Evolutionary conservation across 2,797 vertebrate genomes (phyloP).

Genomic region (Trachurus trachurus): DNA sequence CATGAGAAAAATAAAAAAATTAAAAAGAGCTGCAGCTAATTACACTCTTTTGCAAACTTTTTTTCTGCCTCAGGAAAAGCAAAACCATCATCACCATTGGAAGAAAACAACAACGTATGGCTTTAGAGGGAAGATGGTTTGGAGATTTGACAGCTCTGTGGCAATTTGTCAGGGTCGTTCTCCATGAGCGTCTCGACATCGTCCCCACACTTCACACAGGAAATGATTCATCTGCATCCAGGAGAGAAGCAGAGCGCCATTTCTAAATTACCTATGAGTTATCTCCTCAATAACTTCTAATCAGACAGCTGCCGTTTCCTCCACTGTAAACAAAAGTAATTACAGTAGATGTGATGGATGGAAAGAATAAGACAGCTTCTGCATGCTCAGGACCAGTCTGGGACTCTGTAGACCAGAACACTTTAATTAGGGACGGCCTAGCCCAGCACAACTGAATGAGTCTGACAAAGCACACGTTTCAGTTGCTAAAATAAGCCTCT

Average conservation of each 20-base stretch:
- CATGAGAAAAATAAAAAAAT: constrained; percentile 7
- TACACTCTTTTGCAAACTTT: constrained; percentile 54
- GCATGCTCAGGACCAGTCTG: constrained; percentile 81
- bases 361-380: constrained; percentile 79
- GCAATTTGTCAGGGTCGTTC: constrained; percentile 76
- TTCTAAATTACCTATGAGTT: constrained; percentile 83
- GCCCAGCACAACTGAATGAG: constrained; percentile 79
- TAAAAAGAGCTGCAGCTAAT: constrained; percentile 34
- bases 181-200: constrained; percentile 57
- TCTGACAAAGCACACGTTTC: constrained; percentile 77
- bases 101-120: constrained; percentile 53
- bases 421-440: constrained; percentile 86
- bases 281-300: constrained; percentile 85
- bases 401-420: constrained; percentile 82
- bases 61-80: constrained; percentile 46
- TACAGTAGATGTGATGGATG: constrained; percentile 85
- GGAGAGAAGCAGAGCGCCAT: constrained; percentile 64
- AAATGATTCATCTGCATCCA: constrained; percentile 82
- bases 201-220: constrained; percentile 59
- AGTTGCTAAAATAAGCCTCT: constrained; percentile 78
- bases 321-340: constrained; percentile 89
- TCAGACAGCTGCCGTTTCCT: constrained; percentile 82
- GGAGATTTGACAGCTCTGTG: constrained; percentile 65
- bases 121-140: constrained; percentile 53
- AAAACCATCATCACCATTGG: constrained; percentile 35